Evolutionary conservation across 2,888 invertebrate genomes (phyloP).

Genomic region (Cheilosia scutellata): DNA sequence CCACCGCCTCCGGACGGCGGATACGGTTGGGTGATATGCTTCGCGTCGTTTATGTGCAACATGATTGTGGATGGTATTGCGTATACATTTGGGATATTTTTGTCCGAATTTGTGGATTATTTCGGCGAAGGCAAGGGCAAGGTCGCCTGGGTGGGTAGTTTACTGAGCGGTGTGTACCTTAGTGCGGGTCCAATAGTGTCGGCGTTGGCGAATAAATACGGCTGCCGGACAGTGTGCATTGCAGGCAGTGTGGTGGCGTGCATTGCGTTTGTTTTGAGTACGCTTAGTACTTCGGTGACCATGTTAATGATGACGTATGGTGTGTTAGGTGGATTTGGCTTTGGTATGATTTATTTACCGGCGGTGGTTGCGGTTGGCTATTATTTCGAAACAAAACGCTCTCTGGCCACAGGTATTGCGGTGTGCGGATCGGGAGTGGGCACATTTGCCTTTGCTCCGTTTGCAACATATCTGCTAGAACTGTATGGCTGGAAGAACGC

Average conservation of each 20-base stretch:
- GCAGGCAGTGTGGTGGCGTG: slow-evolving; percentile 94
- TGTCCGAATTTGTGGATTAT: slow-evolving; percentile 90
- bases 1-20: slow-evolving; percentile 96
- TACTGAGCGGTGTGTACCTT: slow-evolving; percentile 97
- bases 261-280: slow-evolving; percentile 93
- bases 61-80: slow-evolving; percentile 99
- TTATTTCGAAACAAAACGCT: slow-evolving; percentile 98
- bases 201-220: slow-evolving; percentile 97
- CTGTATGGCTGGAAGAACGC: slow-evolving; percentile 95
- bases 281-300: slow-evolving; percentile 93
- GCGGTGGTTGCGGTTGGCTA: slow-evolving; percentile 98
- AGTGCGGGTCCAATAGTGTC: slow-evolving; percentile 98
- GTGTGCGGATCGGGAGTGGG: slow-evolving; percentile 98
- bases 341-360: slow-evolving; percentile 97
- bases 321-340: slow-evolving; percentile 95
- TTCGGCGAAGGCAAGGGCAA: slow-evolving; percentile 95
- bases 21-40: slow-evolving; percentile 96
- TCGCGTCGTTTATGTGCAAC: slow-evolving; percentile 98
- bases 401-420: slow-evolving; percentile 96
- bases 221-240: slow-evolving; percentile 97
- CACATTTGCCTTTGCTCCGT: slow-evolving; percentile 97
- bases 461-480: slow-evolving; percentile 91
- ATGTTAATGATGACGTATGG: slow-evolving; percentile 97
- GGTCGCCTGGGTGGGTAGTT: slow-evolving; percentile 96
- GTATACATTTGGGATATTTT: slow-evolving; percentile 98